These are phyloP conservation scores for Allolobophora icterica DNA, from an alignment of 2,888 invertebrate species.

Conservation along the genomic window DNA sequence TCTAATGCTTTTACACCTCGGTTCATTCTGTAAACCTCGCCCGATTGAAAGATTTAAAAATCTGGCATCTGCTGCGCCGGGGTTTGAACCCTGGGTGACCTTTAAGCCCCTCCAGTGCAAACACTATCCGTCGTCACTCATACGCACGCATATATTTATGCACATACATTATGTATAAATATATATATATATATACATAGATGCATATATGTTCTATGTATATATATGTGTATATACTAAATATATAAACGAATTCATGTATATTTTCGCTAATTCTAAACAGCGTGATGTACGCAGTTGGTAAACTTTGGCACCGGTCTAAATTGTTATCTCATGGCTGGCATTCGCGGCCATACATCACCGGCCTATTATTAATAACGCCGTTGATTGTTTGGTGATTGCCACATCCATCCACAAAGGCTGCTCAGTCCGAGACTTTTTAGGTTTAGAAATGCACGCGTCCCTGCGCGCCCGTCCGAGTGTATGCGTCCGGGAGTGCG, in stretches of 20 bases:
- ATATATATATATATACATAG: too few species aligned
- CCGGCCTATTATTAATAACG: constrained; percentile 1
- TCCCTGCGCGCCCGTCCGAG: neutral
- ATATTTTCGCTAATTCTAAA: constrained; percentile 17
- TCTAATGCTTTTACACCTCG: neutral
- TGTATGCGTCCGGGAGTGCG: neutral
- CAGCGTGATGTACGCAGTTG: constrained; percentile 17
- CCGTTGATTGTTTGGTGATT: neutral
- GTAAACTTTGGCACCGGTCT: constrained; percentile 12
- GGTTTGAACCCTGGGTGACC: neutral
- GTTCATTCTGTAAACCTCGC: constrained; percentile 1
- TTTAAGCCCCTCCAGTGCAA: constrained; percentile 17
- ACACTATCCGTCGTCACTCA: neutral
- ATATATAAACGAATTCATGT: neutral
- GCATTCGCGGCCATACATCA: neutral
- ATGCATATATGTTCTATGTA: too few species aligned
- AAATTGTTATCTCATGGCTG: constrained; percentile 7
- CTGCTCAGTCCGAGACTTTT: neutral
- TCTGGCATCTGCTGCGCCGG: neutral
- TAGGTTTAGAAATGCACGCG: neutral
- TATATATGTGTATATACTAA: neutral
- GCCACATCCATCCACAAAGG: neutral
- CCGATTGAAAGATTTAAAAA: neutral
- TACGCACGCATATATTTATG: neutral
- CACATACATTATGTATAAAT: neutral